phyloP scores from a whole-genome alignment of 2,888 invertebrate species.

The Cylloceria caligata region DNA sequence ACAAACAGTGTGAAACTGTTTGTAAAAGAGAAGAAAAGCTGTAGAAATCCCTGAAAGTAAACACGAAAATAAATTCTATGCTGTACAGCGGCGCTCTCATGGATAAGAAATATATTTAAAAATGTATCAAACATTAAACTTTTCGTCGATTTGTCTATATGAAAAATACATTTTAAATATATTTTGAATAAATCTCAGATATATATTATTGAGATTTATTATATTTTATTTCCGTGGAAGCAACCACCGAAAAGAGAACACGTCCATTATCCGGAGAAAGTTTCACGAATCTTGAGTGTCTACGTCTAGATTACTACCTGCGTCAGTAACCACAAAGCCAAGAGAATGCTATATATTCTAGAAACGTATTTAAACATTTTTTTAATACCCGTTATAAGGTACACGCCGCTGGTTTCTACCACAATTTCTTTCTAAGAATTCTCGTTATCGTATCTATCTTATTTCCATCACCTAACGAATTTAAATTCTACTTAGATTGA shows the following conservation, averaged over 20 bases:
- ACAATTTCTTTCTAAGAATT: neutral
- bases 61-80: no score
- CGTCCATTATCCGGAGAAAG: slow-evolving; percentile 57
- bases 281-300: slow-evolving; percentile 18
- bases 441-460: neutral
- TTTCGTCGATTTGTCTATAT: no score
- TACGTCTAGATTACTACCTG: neutral
- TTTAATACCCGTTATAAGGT: neutral
- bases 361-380: slow-evolving; percentile 27
- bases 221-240: no score
- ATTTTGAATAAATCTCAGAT: no score
- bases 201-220: no score
- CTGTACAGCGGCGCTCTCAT: no score
- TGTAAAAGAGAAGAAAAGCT: no score
- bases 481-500: neutral
- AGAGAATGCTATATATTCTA: neutral
- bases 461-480: neutral
- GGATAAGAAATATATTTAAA: no score
- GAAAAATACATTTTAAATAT: no score
- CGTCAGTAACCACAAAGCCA: slow-evolving; percentile 6
- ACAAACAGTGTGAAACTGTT: no score
- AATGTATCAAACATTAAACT: no score
- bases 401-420: neutral
- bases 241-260: slow-evolving; percentile 34
- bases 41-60: no score